Percentiles rank a stretch among this genome's conserved stretches.
Evolutionary conservation across 1,140 invertebrate genomes (phyloP).

Genomic region (Parapsyche elsis): DNA sequence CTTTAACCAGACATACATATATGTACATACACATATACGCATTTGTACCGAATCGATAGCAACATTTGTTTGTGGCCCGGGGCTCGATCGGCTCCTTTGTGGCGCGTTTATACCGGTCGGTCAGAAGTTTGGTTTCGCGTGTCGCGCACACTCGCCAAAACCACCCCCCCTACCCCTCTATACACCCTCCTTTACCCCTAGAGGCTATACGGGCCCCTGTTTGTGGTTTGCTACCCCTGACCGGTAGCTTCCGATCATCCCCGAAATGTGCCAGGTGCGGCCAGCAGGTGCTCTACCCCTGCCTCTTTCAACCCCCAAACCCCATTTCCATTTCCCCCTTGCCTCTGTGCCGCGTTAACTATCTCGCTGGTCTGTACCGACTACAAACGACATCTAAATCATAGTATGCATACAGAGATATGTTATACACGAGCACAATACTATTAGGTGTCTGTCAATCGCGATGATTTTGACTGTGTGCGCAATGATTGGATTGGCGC

Average conservation of each 20-base stretch:
- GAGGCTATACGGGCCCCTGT: neutral
- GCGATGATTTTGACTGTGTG: too few species aligned
- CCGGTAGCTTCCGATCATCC: neutral
- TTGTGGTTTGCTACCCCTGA: neutral
- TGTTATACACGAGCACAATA: too few species aligned
- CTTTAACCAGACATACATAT: too few species aligned
- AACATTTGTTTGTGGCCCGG: neutral
- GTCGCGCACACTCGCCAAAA: slow-evolving; percentile 16
- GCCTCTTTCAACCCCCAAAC: neutral
- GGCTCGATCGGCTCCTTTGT: slow-evolving; percentile 19
- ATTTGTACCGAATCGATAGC: slow-evolving; percentile 5
- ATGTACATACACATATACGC: neutral
- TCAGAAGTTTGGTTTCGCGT: slow-evolving; percentile 27
- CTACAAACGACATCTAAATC: too few species aligned
- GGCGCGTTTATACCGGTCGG: neutral
- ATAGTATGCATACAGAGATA: too few species aligned
- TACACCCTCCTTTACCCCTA: neutral
- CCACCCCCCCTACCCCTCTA: too few species aligned
- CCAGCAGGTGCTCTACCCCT: neutral
- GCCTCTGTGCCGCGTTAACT: too few species aligned
- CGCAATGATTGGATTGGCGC: too few species aligned
- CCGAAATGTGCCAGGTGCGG: neutral
- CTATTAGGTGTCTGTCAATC: too few species aligned
- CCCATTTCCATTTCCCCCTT: too few species aligned
- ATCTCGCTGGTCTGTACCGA: too few species aligned